These are phyloP conservation scores for Watsonalla cultraria DNA, from an alignment of 2,888 invertebrate genomes.

Conservation along the genomic window DNA sequence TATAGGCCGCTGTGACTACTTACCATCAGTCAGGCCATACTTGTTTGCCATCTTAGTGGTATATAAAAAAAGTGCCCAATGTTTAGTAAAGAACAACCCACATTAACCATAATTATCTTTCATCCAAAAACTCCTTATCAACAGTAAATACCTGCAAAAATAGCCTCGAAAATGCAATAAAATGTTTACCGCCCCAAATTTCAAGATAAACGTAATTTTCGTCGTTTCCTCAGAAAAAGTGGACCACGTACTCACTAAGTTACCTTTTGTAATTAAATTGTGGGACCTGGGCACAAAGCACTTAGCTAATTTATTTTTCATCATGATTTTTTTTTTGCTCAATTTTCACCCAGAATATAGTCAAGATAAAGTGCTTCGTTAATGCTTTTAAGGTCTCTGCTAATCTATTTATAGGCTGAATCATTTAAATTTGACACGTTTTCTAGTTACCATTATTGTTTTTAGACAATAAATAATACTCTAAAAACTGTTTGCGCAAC, in stretches of 20 bases:
- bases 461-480: too few species aligned
- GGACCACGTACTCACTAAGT: conserved; percentile 17
- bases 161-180: neutral
- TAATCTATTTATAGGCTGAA: too few species aligned
- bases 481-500: too few species aligned
- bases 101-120: neutral
- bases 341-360: conserved; percentile 12
- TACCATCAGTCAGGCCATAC: too few species aligned
- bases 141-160: neutral
- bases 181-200: neutral
- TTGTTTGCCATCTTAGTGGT: too few species aligned
- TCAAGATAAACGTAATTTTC: conserved; percentile 9
- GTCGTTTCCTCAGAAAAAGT: conserved; percentile 10
- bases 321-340: conserved; percentile 19
- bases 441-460: too few species aligned
- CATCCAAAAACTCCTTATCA: neutral
- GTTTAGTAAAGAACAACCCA: too few species aligned
- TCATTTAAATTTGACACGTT: too few species aligned
- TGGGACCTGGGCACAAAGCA: conserved; percentile 23
- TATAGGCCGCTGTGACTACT: too few species aligned
- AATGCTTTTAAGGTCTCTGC: neutral
- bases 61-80: too few species aligned
- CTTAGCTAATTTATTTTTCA: conserved; percentile 31
- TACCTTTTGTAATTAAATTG: conserved; percentile 23
- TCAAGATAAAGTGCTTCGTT: conserved; percentile 5